Evolutionary conservation across 2,888 invertebrate genomes (phyloP).

Genomic region (Xanthorhoe designata): DNA sequence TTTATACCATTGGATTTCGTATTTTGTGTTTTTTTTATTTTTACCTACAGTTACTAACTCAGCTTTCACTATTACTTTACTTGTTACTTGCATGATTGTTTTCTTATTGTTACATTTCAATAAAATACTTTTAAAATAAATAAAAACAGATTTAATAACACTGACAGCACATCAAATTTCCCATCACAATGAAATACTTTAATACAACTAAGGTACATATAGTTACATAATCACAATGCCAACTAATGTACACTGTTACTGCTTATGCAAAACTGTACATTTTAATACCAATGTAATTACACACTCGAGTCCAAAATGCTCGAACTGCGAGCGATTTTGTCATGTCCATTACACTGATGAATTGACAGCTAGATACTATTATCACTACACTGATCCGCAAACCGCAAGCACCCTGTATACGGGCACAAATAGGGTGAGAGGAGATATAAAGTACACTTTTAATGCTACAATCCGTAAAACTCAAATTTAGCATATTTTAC

Average conservation of each 20-base stretch:
- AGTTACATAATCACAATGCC: slow-evolving; percentile 64
- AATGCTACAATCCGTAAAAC: neutral
- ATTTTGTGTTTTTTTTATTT: slow-evolving; percentile 1
- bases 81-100: slow-evolving; percentile 18
- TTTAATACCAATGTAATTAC: slow-evolving; percentile 9
- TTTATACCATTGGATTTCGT: neutral
- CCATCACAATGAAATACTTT: slow-evolving; percentile 68
- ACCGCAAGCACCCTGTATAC: slow-evolving; percentile 50
- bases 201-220: slow-evolving; percentile 72
- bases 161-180: slow-evolving; percentile 74
- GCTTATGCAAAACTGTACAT: slow-evolving; percentile 37
- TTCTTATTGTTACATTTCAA: slow-evolving; percentile 6
- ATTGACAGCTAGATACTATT: slow-evolving; percentile 44
- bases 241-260: slow-evolving; percentile 56
- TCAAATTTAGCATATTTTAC: no score
- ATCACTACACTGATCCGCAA: slow-evolving; percentile 48
- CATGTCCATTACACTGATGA: slow-evolving; percentile 50
- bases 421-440: slow-evolving; percentile 10
- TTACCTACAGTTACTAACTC: slow-evolving; percentile 17
- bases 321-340: slow-evolving; percentile 52
- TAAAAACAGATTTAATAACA: slow-evolving; percentile 76
- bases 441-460: slow-evolving; percentile 11
- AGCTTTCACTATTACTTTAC: neutral
- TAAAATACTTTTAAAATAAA: slow-evolving; percentile 45
- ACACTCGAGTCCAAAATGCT: slow-evolving; percentile 46